phyloP scores from a whole-genome alignment of 2,113 vertebrate genomes.

The Martes martes region DNA sequence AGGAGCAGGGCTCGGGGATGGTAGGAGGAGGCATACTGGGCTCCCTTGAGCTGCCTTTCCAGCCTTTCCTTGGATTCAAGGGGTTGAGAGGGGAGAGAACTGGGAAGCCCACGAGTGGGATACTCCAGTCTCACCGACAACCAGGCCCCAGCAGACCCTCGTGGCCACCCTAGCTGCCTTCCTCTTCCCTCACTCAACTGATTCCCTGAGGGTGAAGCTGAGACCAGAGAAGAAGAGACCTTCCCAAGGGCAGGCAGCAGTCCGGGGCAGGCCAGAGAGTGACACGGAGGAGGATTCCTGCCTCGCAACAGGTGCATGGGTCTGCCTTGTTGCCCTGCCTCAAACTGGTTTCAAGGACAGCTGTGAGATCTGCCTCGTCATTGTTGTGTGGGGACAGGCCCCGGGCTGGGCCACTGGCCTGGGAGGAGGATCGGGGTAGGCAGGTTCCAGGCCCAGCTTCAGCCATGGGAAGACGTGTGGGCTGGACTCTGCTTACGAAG shows the following conservation, averaged over 20 bases:
- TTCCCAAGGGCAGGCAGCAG: not conserved
- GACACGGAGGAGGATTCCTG: accelerated
- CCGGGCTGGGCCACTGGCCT: not conserved
- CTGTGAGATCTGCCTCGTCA: not conserved
- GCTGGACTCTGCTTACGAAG: accelerated
- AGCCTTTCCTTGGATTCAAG: not conserved
- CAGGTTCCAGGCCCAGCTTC: not conserved
- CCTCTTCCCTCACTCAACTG: no score
- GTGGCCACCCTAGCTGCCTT: not conserved
- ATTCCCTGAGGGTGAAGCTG: not conserved
- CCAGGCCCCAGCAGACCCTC: not conserved
- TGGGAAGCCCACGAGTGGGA: not conserved
- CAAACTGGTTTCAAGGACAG: not conserved
- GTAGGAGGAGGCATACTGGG: no score
- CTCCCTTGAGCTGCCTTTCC: not conserved
- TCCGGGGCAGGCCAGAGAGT: accelerated
- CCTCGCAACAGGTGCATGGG: not conserved
- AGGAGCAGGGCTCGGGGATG: not conserved
- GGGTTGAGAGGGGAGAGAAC: not conserved
- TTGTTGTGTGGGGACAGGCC: not conserved
- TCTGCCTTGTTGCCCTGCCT: not conserved
- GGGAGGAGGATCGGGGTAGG: not conserved
- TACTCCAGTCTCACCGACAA: accelerated
- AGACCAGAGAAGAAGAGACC: not conserved
- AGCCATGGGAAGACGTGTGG: not conserved